A percentile compares a stretch with the other conserved stretches of the same genome.
phyloP scores from a whole-genome alignment of 2,113 vertebrate species.

The Heterotis niloticus region DNA sequence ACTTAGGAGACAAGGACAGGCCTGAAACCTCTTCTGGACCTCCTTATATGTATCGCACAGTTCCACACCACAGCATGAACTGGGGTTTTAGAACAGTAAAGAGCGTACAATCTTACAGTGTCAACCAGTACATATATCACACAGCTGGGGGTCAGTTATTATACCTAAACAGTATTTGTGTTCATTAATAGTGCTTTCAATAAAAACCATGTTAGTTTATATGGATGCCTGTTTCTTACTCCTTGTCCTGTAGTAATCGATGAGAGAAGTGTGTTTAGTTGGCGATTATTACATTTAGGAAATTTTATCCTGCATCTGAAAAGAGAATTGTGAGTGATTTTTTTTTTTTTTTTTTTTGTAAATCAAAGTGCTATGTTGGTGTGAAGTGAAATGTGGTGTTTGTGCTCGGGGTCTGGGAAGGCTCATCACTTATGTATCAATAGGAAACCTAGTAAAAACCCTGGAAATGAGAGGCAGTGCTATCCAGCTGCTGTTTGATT shows the following conservation, averaged over 20 bases:
- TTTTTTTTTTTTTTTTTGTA: no score
- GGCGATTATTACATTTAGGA: not conserved
- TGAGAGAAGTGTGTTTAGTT: not conserved
- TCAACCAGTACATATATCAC: no score
- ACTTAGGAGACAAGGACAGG: no score
- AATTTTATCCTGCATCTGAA: not conserved
- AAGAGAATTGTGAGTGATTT: not conserved
- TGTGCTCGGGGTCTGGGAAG: slow-evolving; percentile 65
- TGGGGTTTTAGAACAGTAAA: no score
- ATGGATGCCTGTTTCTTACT: slow-evolving; percentile 48
- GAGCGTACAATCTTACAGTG: no score
- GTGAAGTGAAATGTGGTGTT: slow-evolving; percentile 54
- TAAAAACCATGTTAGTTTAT: no score
- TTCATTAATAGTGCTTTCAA: no score
- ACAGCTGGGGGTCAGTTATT: not conserved
- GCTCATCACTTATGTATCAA: slow-evolving; percentile 70
- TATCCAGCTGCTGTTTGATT: slow-evolving; percentile 69
- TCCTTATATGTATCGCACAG: no score
- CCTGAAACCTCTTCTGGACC: no score
- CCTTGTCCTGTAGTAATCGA: not conserved
- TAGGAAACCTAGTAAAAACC: slow-evolving; percentile 66
- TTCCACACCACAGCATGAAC: no score
- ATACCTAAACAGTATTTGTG: no score
- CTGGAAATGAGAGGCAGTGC: slow-evolving; percentile 63
- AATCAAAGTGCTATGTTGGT: not conserved